A percentile compares a stretch with the other conserved stretches of the same genome.
Evolutionary conservation across 2,113 vertebrate genomes (phyloP).

Genomic region (Gracilinanus agilis): DNA sequence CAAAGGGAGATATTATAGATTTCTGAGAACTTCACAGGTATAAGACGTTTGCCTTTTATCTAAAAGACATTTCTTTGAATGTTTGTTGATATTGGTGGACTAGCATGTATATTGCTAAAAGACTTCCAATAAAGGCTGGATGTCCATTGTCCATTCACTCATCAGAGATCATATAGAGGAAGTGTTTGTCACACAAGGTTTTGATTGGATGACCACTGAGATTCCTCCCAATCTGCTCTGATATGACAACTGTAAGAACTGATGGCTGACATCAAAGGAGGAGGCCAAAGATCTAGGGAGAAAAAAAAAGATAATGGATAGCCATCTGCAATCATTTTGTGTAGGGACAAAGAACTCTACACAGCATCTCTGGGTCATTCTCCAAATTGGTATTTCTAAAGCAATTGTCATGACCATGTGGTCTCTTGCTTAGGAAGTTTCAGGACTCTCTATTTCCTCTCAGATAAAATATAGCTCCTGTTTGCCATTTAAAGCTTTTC

Average conservation of each 20-base stretch:
- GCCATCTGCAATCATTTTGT: neutral
- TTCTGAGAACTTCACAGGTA: neutral
- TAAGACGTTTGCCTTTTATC: neutral
- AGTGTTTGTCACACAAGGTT: neutral
- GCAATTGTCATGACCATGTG: neutral
- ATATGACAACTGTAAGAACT: neutral
- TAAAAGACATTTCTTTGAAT: constrained; percentile 21
- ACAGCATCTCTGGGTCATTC: neutral
- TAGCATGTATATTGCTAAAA: neutral
- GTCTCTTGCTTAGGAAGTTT: neutral
- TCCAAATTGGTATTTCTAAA: neutral
- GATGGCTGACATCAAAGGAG: neutral
- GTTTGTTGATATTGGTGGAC: constrained; percentile 33
- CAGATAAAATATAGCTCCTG: neutral
- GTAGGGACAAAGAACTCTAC: neutral
- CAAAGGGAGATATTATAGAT: accelerated
- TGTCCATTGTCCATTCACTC: neutral
- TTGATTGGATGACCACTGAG: neutral
- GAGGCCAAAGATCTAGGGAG: neutral
- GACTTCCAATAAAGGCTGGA: neutral
- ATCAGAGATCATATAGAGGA: neutral
- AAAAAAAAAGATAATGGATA: neutral
- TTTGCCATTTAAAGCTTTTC: neutral
- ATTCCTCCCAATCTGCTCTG: neutral
- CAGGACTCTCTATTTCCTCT: neutral